A percentile compares a stretch with the other conserved stretches of the same genome.
These are phyloP conservation scores for Hirtodrosophila alboralis DNA, from an alignment of 2,888 invertebrate genomes.

Conservation along the genomic window DNA sequence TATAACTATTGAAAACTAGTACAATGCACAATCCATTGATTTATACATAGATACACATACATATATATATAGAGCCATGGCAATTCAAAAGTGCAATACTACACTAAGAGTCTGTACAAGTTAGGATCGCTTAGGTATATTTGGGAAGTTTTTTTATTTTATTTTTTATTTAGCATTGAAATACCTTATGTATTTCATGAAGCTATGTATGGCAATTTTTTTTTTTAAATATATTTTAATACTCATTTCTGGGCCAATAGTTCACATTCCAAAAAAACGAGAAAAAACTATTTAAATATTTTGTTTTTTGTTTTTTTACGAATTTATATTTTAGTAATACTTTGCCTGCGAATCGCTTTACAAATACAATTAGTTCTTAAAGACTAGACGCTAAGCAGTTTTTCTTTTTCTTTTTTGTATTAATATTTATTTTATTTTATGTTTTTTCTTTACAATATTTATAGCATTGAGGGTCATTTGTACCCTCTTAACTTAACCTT, in stretches of 20 bases:
- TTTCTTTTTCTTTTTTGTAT: slow-evolving; percentile 9
- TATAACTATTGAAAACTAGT: slow-evolving; percentile 11
- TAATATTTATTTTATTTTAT: slow-evolving; percentile 4
- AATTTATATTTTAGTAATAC: slow-evolving; percentile 72
- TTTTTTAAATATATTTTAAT: slow-evolving; percentile 1
- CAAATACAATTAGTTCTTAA: slow-evolving; percentile 52
- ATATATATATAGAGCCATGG: slow-evolving; percentile 15
- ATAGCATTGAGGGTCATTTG: slow-evolving; percentile 34
- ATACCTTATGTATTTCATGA: slow-evolving; percentile 8
- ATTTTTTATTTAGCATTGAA: slow-evolving; percentile 8
- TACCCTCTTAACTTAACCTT: slow-evolving; percentile 29
- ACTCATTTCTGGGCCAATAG: not conserved
- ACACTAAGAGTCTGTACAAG: slow-evolving; percentile 32
- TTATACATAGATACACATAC: slow-evolving; percentile 4
- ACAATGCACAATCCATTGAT: slow-evolving; percentile 22
- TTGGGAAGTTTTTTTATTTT: slow-evolving; percentile 1
- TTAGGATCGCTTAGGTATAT: not conserved
- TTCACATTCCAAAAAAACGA: slow-evolving; percentile 15
- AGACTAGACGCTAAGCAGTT: slow-evolving; percentile 51
- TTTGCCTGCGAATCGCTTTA: slow-evolving; percentile 64
- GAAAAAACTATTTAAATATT: slow-evolving; percentile 32
- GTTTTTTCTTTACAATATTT: slow-evolving; percentile 52
- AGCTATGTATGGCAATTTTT: slow-evolving; percentile 6
- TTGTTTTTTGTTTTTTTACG: slow-evolving; percentile 38
- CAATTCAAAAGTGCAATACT: slow-evolving; percentile 42